A percentile compares a stretch with the other conserved stretches of the same genome.
Conservation (phyloP, 2,888 invertebrate genomes). For the Ophion ventricosus region DNA sequence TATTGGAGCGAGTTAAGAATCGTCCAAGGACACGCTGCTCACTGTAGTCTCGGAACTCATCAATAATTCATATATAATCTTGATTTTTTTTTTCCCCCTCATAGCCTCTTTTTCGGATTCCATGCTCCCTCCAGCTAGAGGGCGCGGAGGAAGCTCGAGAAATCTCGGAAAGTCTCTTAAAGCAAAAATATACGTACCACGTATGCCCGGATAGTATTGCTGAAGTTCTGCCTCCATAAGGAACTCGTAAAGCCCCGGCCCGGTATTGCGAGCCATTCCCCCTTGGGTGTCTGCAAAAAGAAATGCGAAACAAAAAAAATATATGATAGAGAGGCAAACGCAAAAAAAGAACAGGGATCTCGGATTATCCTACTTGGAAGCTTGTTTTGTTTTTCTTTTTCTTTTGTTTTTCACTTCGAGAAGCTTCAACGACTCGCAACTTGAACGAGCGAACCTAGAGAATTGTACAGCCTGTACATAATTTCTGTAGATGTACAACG, state of each 20-base stretch:
- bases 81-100: conserved; percentile 39
- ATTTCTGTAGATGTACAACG: conserved; percentile 21
- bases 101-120: conserved; percentile 1
- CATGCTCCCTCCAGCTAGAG: not conserved
- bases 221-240: conserved; percentile 96
- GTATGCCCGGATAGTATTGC: conserved; percentile 91
- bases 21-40: conserved; percentile 44
- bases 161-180: not conserved
- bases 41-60: conserved; percentile 45
- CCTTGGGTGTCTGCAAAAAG: conserved; percentile 78
- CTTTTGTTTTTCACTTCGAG: conserved; percentile 1
- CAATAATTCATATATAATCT: conserved; percentile 56
- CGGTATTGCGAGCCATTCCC: conserved; percentile 82
- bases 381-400: not conserved
- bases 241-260: conserved; percentile 93
- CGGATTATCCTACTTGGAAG: not conserved
- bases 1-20: conserved; percentile 59
- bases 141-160: not conserved
- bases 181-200: conserved; percentile 71
- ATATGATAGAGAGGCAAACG: not conserved
- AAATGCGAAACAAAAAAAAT: conserved; percentile 12
- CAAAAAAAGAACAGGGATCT: conserved; percentile 11
- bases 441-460: conserved; percentile 25
- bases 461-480: conserved; percentile 12
- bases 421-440: conserved; percentile 20